These are phyloP conservation scores for Anoplophora glabripennis DNA, from an alignment of 1,140 invertebrate genomes.

Conservation along the genomic window DNA sequence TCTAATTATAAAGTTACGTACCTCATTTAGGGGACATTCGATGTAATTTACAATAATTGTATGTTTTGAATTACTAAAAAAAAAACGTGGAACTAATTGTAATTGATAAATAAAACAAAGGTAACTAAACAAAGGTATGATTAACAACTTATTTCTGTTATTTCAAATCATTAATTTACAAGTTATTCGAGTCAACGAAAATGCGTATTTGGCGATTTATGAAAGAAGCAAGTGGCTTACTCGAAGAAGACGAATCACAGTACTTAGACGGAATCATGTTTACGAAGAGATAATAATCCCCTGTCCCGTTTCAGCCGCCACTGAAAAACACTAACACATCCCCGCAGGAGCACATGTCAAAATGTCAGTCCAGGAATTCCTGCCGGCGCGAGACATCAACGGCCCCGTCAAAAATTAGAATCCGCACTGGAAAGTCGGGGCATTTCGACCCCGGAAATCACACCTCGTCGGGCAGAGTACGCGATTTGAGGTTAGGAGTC, in stretches of 20 bases:
- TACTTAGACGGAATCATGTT: conserved; percentile 47
- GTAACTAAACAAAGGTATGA: too few relatives aligned
- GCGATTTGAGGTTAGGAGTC: conserved; percentile 33
- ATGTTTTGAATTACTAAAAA: too few relatives aligned
- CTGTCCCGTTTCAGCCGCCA: neutral
- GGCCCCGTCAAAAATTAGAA: neutral
- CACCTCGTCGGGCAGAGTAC: conserved; percentile 2
- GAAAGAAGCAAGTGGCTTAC: conserved; percentile 33
- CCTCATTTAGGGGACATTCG: too few relatives aligned
- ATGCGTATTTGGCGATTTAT: too few relatives aligned
- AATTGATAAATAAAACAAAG: too few relatives aligned
- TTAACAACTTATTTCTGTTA: too few relatives aligned
- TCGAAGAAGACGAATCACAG: conserved; percentile 41
- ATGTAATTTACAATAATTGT: too few relatives aligned
- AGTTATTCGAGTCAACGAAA: too few relatives aligned
- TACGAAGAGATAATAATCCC: conserved; percentile 6
- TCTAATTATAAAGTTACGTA: too few relatives aligned
- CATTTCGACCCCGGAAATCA: conserved; percentile 4
- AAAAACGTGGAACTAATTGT: too few relatives aligned
- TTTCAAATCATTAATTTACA: too few relatives aligned
- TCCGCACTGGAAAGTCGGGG: neutral
- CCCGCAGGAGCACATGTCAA: conserved; percentile 8
- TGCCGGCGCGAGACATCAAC: neutral
- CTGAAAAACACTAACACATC: conserved; percentile 17
- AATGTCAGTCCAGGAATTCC: neutral